These are phyloP conservation scores for Engystomops pustulosus DNA, from an alignment of 2,113 vertebrate genomes.

Conservation along the genomic window DNA sequence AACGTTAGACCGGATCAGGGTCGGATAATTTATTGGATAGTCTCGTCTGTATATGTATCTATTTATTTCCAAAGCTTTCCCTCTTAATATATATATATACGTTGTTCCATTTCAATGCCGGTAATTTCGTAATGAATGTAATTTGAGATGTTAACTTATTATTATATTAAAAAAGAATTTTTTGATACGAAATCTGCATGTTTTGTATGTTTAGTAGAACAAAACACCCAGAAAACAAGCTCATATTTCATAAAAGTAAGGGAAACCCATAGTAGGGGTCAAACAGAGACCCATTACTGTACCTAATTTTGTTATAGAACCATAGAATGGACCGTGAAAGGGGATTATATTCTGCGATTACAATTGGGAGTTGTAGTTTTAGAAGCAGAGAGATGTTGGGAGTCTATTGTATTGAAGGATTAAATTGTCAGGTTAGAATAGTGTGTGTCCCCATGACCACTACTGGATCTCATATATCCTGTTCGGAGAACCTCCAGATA, in stretches of 20 bases:
- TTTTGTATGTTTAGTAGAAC: too few species aligned
- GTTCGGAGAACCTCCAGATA: neutral
- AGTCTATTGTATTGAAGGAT: too few species aligned
- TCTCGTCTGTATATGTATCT: constrained; percentile 76
- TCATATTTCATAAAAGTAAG: too few species aligned
- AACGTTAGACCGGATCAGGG: constrained; percentile 65
- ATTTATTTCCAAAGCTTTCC: constrained; percentile 88
- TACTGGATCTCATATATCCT: neutral
- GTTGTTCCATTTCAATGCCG: constrained; percentile 22
- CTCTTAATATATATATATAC: constrained; percentile 69
- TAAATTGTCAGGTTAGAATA: neutral
- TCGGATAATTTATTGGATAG: constrained; percentile 86
- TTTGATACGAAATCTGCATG: neutral
- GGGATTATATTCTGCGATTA: neutral
- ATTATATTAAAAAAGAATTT: constrained; percentile 29
- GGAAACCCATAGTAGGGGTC: neutral
- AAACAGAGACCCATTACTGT: neutral
- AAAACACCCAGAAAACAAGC: too few species aligned
- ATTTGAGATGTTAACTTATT: constrained; percentile 55
- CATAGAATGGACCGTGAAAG: too few species aligned
- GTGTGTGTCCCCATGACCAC: neutral
- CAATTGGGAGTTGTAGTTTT: neutral
- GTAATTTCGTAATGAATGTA: constrained; percentile 35
- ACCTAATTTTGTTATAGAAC: neutral
- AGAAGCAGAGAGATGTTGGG: neutral